Evolutionary conservation across 2,888 invertebrate species (phyloP), one percentile per base, ranked within the genome.

Genomic region (Ctenicera cuprea): DNA sequence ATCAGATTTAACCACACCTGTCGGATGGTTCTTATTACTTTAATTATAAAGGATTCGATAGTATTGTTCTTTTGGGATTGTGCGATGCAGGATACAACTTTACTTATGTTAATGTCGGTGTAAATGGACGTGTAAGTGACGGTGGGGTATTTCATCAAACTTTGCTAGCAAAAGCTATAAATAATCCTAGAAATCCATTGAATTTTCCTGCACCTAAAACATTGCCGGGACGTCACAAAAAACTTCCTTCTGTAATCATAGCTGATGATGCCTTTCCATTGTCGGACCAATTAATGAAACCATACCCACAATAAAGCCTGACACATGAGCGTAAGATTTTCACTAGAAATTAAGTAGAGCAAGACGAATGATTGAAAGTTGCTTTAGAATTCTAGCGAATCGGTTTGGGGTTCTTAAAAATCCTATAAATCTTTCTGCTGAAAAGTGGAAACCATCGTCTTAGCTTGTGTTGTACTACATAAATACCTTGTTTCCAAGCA

Each of bases 191-290:
- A 66, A 16, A 57, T 18, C 16, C 14, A 16, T 65, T 83, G 48
- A 77, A 83, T 62, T 41, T 62, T 18, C 73, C 65, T 54, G 48
- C 68, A 50, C 3, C 45, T 12, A 12, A 7, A 41, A n/a, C 3
- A 41, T 3, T 41, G 11, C 4, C 4, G 41, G 14, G 16, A 79
- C 81, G 7, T 77, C 75, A 76, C 79, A 80, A 1, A 76, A 79
- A 37, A 76, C 82, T 41, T 80, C 80, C 7, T 81, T 81, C 75
- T 78, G 78, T 61, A 81, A 80, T 37, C 82, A 82, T 74, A 69
- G 79, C 7, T 37, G 81, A n/a, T n/a, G n/a, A n/a, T n/a, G n/a
- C n/a, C n/a, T n/a, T n/a, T n/a, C n/a, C n/a, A n/a, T n/a, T n/a
- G 38, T 76, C 75, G 45, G 50, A 59, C 7, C 63, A 76, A 38